Evolutionary conservation across 2,113 vertebrate genomes (phyloP).

Genomic region (Nerophis lumbriciformis): DNA sequence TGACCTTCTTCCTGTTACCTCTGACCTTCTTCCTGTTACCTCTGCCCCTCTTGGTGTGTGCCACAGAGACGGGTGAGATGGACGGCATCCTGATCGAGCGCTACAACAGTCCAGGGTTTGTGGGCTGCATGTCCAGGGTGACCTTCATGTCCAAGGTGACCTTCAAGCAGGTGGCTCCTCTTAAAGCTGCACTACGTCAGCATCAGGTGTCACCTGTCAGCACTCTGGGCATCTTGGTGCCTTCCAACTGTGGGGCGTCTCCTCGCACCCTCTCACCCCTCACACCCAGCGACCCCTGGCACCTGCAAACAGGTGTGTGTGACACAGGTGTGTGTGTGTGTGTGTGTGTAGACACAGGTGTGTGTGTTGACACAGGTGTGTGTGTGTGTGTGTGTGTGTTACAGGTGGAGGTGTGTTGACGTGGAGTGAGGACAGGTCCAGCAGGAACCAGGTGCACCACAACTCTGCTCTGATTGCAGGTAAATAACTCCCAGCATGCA

Average conservation of each 20-base stretch:
- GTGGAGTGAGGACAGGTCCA: slow-evolving; percentile 80
- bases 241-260: slow-evolving; percentile 93
- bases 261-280: slow-evolving; percentile 89
- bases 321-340: too few relatives aligned
- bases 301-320: slow-evolving; percentile 81
- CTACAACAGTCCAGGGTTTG: slow-evolving; percentile 93
- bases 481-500: slow-evolving; percentile 37
- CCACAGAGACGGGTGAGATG: slow-evolving; percentile 87
- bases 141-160: slow-evolving; percentile 92
- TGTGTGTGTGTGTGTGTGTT: background rate
- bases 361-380: too few relatives aligned
- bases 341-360: too few relatives aligned
- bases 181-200: slow-evolving; percentile 85
- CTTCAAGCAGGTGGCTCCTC: slow-evolving; percentile 85
- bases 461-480: slow-evolving; percentile 94
- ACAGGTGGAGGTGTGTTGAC: slow-evolving; percentile 84
- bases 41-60: too few relatives aligned
- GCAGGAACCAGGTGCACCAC: slow-evolving; percentile 81
- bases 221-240: slow-evolving; percentile 86
- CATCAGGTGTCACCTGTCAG: slow-evolving; percentile 73
- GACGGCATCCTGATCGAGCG: slow-evolving; percentile 87
- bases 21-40: too few relatives aligned
- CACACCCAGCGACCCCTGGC: slow-evolving; percentile 87
- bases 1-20: too few relatives aligned
- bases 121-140: slow-evolving; percentile 88